phyloP scores from a whole-genome alignment of 2,888 invertebrate genomes.

The Drosophila multiciliata region DNA sequence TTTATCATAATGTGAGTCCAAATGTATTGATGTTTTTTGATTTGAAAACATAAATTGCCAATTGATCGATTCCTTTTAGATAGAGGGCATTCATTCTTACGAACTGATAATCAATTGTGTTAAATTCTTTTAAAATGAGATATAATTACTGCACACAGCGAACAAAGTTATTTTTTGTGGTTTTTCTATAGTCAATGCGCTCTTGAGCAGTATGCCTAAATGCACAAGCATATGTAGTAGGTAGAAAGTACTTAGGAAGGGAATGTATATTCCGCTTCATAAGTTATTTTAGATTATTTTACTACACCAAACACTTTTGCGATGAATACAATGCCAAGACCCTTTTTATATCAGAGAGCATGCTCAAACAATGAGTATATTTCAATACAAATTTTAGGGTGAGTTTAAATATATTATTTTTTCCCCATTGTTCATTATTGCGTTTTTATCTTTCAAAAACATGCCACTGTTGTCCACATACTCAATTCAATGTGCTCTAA shows the following conservation, averaged over 20 bases:
- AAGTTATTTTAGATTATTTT: conserved; percentile 57
- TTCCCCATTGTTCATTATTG: conserved; percentile 68
- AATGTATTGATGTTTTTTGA: not conserved
- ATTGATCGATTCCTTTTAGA: not conserved
- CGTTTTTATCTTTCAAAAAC: conserved; percentile 80
- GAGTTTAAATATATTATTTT: conserved; percentile 75
- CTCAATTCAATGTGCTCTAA: conserved; percentile 40
- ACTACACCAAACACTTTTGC: conserved; percentile 52
- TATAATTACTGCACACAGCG: conserved; percentile 20
- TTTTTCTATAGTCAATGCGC: conserved; percentile 29
- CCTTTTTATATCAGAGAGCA: conserved; percentile 66
- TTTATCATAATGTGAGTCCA: not conserved
- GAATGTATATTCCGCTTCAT: conserved; percentile 55
- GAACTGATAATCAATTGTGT: conserved; percentile 13
- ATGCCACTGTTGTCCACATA: conserved; percentile 68
- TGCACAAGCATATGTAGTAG: conserved; percentile 32
- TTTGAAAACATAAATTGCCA: not conserved
- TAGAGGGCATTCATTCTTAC: not conserved
- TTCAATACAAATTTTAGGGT: conserved; percentile 68
- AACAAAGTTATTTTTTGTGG: conserved; percentile 31
- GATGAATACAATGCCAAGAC: conserved; percentile 58
- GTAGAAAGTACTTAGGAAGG: conserved; percentile 45
- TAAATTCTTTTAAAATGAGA: conserved; percentile 11
- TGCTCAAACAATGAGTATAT: conserved; percentile 77
- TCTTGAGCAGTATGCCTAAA: conserved; percentile 24